Conservation (phyloP, 1,140 invertebrate species). For the Drosophila equinoxialis region DNA sequence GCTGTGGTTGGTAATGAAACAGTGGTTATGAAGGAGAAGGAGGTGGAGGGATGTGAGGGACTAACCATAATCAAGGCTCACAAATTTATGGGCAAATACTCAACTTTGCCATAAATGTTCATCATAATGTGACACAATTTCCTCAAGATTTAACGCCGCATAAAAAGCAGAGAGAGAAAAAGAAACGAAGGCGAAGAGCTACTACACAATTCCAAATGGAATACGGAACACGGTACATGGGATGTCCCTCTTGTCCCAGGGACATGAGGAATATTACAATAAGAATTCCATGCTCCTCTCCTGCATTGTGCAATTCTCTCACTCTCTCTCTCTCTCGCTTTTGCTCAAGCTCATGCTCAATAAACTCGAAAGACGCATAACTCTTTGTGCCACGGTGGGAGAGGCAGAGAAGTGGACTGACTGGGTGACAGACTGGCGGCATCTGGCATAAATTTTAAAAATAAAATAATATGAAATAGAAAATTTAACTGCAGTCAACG, state of each 20-base stretch:
- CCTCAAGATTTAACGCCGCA: constrained; percentile 78
- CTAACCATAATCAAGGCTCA: constrained; percentile 48
- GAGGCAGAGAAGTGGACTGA: not conserved
- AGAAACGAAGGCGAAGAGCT: not conserved
- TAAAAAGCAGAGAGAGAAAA: constrained; percentile 41
- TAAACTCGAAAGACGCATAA: constrained; percentile 70
- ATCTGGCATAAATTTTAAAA: constrained; percentile 68
- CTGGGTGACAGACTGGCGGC: constrained; percentile 21
- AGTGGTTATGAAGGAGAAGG: not conserved
- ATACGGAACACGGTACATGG: constrained; percentile 28
- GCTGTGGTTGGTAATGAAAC: not conserved
- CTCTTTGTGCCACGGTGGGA: constrained; percentile 33
- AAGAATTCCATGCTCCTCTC: constrained; percentile 30
- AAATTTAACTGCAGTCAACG: constrained; percentile 62
- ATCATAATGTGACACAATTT: constrained; percentile 81
- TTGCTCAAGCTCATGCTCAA: constrained; percentile 49
- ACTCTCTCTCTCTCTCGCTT: constrained; percentile 12
- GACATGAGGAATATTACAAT: constrained; percentile 9
- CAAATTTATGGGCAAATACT: constrained; percentile 73
- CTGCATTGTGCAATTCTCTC: constrained; percentile 56
- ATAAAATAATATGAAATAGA: constrained; percentile 64
- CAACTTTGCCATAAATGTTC: constrained; percentile 78
- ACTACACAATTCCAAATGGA: constrained; percentile 43
- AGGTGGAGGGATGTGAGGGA: not conserved
- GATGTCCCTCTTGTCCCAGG: not conserved